Base-by-base conservation (phyloP, 2,888 invertebrate genomes). In the Coelogynopora nodosa region DNA sequence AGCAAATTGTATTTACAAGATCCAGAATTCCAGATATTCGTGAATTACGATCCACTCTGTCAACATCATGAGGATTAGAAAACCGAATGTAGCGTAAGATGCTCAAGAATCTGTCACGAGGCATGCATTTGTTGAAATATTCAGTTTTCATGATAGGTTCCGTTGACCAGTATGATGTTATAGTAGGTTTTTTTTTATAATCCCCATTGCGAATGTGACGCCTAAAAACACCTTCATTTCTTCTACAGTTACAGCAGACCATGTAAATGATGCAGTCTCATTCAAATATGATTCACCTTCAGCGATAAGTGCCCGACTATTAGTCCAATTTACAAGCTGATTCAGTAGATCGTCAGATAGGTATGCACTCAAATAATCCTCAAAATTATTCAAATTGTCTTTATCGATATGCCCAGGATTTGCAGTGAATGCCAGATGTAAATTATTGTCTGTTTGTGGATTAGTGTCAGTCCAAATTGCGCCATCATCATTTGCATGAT, bases 201-300 rank as follows among this genome's bases (percentile, higher is more conserved):
- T n/a, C 5, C 81, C 81, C 81, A 80, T 80, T 5, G 23, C 5
- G 5, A 80, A 23, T 5, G n/a, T n/a, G 23, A 80, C 10, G 27
- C 81, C 81, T 13, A 80, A n/a, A n/a, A 80, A 80, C n/a, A 5
- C 23, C n/a, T 80, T 80, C 81, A 80, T 80, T 80, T 80, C 81
- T n/a, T n/a, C n/a, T n/a, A n/a, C n/a, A n/a, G n/a, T n/a, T n/a
- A n/a, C n/a, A n/a, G n/a, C n/a, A n/a, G n/a, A n/a, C n/a, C n/a
- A n/a, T n/a, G n/a, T n/a, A n/a, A n/a, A n/a, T n/a, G n/a, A n/a
- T n/a, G n/a, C n/a, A n/a, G n/a, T n/a, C n/a, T n/a, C n/a, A n/a
- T n/a, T n/a, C n/a, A n/a, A n/a, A n/a, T n/a, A n/a, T n/a, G n/a
- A n/a, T n/a, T n/a, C n/a, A n/a, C n/a, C n/a, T n/a, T n/a, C n/a